Conservation (phyloP, 2,888 invertebrate species). For the Drosophila algonquin region DNA sequence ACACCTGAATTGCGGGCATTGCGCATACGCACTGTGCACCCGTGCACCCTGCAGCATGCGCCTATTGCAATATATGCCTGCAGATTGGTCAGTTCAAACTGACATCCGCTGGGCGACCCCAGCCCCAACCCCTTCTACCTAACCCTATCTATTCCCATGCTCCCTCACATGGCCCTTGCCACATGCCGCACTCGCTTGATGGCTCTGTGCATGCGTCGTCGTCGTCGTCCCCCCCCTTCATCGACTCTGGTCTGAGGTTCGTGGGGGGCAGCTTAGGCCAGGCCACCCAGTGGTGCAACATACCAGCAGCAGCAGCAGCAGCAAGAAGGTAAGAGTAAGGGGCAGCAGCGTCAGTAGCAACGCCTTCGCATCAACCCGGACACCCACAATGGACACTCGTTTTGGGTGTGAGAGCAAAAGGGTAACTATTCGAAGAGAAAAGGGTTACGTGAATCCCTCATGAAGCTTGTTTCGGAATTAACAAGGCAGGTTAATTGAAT, state of each 20-base stretch:
- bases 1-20: slow-evolving; percentile 53
- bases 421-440: not conserved
- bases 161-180: not conserved
- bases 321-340: not conserved
- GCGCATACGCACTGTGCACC: slow-evolving; percentile 75
- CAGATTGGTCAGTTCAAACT: slow-evolving; percentile 70
- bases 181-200: slow-evolving; percentile 24
- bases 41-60: slow-evolving; percentile 39
- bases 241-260: not conserved
- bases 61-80: slow-evolving; percentile 77
- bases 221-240: not conserved
- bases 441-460: too few relatives aligned
- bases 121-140: not conserved
- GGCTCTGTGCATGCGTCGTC: slow-evolving; percentile 53
- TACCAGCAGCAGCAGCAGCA: slow-evolving; percentile 2
- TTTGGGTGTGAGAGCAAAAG: not conserved
- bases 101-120: slow-evolving; percentile 27
- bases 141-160: not conserved
- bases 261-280: slow-evolving; percentile 20
- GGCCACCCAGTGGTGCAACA: slow-evolving; percentile 25
- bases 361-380: slow-evolving; percentile 36
- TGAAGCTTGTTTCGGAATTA: too few relatives aligned
- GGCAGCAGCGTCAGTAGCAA: slow-evolving; percentile 10
- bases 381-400: slow-evolving; percentile 15
- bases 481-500: too few relatives aligned